Evolutionary conservation across 2,113 vertebrate species (phyloP), one percentile per base, ranked within the genome.

Genomic region (Centropus bengalensis): DNA sequence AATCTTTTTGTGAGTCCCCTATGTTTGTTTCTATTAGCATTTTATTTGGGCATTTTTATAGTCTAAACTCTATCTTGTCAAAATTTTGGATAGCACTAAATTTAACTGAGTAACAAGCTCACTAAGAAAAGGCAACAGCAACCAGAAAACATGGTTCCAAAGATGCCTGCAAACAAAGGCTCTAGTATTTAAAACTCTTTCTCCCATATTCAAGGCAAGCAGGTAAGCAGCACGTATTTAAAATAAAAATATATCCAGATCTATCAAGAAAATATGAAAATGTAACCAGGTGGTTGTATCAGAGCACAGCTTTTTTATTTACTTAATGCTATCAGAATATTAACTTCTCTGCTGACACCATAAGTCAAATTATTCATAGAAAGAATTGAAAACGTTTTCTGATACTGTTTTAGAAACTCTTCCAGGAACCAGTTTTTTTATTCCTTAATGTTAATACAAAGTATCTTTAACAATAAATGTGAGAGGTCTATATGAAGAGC

Each of bases 201-300:
- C 42, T 64, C 36, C 36, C 69, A 12, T 36, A 54, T 28, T n/a
- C 24, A 79, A 71, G 49, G 49, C 79, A 93, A 87, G 51, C 6
- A 55, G 85, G 82, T 13, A 75, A 62, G 27, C 14, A 56, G 33
- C 18, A 69, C 45, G 78, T 71, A 68, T 30, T 79, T 69, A n/a
- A 91, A 89, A 58, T 22, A 70, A 85, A 86, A 89, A 76, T 28
- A 69, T 44, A 93, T 21, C 10, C 51, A 77, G 27, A 69, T 69
- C n/a, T 45, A 91, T 66, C 59, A 82, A 42, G 56, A 91, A 89
- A 91, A 82, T 54, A 80, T 23, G 26, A 88, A 93, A 79, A 60
- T 68, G 82, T 27, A 80, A 86, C 27, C 71, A 76, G 54, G 68
- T 82, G 42, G 24, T 58, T 89, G 30, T n/a, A 76, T 40, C 2